Percentiles rank a stretch among this genome's conserved stretches.
phyloP scores from a whole-genome alignment of 2,113 vertebrate genomes.

The Phalacrocorax aristotelis region DNA sequence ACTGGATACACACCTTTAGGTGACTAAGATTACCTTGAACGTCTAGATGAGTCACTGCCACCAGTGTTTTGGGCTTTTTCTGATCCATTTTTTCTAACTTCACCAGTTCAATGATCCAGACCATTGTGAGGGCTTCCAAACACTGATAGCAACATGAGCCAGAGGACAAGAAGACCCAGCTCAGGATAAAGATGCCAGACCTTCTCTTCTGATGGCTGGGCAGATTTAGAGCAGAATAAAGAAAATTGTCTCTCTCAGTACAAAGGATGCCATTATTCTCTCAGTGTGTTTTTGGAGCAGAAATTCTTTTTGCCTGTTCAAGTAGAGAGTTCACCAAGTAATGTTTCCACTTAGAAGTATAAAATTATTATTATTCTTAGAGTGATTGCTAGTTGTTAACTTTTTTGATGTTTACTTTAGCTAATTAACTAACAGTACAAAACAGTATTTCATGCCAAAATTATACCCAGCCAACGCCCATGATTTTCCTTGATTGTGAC shows the following conservation, averaged over 20 bases:
- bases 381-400: neutral
- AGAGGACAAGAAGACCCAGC: neutral
- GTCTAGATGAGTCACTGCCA: neutral
- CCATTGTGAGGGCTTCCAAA: neutral
- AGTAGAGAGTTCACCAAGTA: neutral
- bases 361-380: neutral
- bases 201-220: neutral
- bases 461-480: neutral
- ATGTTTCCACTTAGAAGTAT: neutral
- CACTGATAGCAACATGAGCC: neutral
- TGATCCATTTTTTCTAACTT: neutral
- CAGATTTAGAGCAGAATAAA: slow-evolving; percentile 13
- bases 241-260: neutral
- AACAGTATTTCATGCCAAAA: neutral
- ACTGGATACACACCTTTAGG: neutral
- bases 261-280: neutral
- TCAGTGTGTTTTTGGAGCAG: neutral
- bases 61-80: neutral
- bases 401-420: neutral
- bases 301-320: neutral
- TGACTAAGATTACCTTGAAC: neutral
- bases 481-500: neutral
- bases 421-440: neutral
- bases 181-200: neutral
- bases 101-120: neutral